Evolutionary conservation across 2,113 vertebrate genomes (phyloP).

Genomic region (Bothrops jararaca): DNA sequence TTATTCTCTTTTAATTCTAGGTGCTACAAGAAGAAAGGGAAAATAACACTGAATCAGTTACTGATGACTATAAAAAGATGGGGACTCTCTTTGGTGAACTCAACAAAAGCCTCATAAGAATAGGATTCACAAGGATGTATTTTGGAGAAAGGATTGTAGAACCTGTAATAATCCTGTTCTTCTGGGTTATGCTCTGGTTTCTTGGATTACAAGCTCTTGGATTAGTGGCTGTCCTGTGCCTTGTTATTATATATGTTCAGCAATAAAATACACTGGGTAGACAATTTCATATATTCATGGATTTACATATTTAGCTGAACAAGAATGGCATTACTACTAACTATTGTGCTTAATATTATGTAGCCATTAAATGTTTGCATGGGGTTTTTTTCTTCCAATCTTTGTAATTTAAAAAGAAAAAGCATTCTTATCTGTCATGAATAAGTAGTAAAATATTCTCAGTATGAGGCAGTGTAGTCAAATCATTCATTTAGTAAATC

Average conservation of each 20-base stretch:
- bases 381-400: slow-evolving; percentile 14
- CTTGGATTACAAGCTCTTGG: slow-evolving; percentile 92
- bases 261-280: slow-evolving; percentile 67
- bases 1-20: slow-evolving; percentile 52
- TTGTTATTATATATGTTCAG: slow-evolving; percentile 96
- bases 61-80: slow-evolving; percentile 91
- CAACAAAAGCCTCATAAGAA: slow-evolving; percentile 87
- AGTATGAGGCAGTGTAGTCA: neutral
- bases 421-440: slow-evolving; percentile 31
- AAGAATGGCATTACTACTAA: slow-evolving; percentile 30
- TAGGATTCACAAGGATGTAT: slow-evolving; percentile 92
- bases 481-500: neutral
- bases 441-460: slow-evolving; percentile 22
- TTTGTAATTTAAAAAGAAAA: slow-evolving; percentile 28
- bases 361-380: neutral
- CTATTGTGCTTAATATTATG: slow-evolving; percentile 48
- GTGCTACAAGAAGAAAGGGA: slow-evolving; percentile 63
- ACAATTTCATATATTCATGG: slow-evolving; percentile 35
- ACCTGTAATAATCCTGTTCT: slow-evolving; percentile 88
- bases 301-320: slow-evolving; percentile 49
- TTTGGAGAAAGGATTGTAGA: slow-evolving; percentile 94
- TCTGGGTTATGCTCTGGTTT: slow-evolving; percentile 95
- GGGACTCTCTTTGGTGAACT: slow-evolving; percentile 94
- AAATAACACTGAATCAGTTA: slow-evolving; percentile 53
- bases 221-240: slow-evolving; percentile 90